Conservation (phyloP, 2,888 invertebrate genomes). For the Athrips mouffetella region DNA sequence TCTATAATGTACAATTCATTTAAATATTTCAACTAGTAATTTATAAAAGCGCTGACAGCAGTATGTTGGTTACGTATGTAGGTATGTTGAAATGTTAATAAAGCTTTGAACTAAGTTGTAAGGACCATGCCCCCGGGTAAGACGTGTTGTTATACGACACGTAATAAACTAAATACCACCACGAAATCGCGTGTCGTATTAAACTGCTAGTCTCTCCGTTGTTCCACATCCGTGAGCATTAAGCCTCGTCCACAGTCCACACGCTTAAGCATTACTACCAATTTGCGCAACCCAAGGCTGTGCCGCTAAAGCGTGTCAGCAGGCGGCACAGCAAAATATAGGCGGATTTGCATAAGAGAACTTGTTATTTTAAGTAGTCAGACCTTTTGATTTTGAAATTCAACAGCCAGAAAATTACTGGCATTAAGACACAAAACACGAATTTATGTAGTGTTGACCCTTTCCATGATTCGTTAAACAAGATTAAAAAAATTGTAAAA, state of each 20-base stretch:
- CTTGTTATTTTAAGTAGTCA: too few relatives aligned
- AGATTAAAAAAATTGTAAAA: too few relatives aligned
- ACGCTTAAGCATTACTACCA: too few relatives aligned
- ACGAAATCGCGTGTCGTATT: background rate
- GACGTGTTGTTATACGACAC: background rate
- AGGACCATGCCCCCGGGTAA: background rate
- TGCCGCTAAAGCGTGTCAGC: too few relatives aligned
- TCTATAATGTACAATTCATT: slow-evolving; percentile 3
- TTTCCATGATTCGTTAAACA: too few relatives aligned
- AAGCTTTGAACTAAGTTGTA: background rate
- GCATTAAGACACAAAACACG: slow-evolving; percentile 27
- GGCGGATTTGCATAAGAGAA: too few relatives aligned
- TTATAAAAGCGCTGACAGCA: background rate
- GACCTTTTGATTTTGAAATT: background rate
- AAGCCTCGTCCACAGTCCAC: too few relatives aligned
- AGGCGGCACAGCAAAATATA: too few relatives aligned
- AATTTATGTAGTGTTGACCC: too few relatives aligned
- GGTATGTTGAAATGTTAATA: background rate
- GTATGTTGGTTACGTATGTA: background rate
- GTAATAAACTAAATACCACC: slow-evolving; percentile 12
- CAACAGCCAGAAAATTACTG: slow-evolving; percentile 26
- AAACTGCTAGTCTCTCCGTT: background rate
- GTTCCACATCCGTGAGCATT: background rate
- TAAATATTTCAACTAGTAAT: background rate
- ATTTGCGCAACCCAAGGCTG: too few relatives aligned